Conservation (phyloP, 1,140 invertebrate genomes). For the Paralvinella palmiformis region DNA sequence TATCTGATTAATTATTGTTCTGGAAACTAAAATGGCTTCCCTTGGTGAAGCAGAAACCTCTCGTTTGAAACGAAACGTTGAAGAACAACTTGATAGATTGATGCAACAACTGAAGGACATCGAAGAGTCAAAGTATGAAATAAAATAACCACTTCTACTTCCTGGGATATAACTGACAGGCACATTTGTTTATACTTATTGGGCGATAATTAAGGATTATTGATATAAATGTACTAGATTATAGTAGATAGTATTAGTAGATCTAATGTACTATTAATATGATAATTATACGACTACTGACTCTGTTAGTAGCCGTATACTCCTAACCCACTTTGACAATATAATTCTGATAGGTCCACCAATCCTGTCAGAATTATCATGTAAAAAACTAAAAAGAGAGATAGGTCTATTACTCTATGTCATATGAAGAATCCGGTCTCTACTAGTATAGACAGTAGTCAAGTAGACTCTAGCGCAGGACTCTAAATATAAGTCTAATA, state of each 20-base stretch:
- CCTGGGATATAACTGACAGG: not conserved
- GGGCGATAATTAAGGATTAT: too few relatives aligned
- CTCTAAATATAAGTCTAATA: not conserved
- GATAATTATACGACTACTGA: not conserved
- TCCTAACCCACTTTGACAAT: not conserved
- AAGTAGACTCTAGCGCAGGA: not conserved
- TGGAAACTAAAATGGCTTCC: constrained; percentile 41
- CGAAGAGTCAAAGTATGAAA: constrained; percentile 63
- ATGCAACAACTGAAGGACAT: constrained; percentile 67
- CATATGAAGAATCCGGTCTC: not conserved
- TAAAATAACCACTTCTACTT: constrained; percentile 2
- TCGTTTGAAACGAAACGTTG: constrained; percentile 63
- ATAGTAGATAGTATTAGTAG: not conserved
- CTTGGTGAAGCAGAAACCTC: constrained; percentile 55
- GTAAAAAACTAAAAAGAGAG: too few relatives aligned
- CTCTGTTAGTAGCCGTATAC: not conserved
- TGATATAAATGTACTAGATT: not conserved
- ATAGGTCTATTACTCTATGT: not conserved
- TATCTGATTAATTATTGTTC: too few relatives aligned
- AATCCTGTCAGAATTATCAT: too few relatives aligned
- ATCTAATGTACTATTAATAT: not conserved
- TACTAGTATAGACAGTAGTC: not conserved
- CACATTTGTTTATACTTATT: not conserved
- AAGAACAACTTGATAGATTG: constrained; percentile 66
- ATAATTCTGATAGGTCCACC: not conserved